A percentile compares a stretch with the other conserved stretches of the same genome.
These are phyloP conservation scores for Nomada lathburiana DNA, from an alignment of 2,888 invertebrate species.

Conservation along the genomic window DNA sequence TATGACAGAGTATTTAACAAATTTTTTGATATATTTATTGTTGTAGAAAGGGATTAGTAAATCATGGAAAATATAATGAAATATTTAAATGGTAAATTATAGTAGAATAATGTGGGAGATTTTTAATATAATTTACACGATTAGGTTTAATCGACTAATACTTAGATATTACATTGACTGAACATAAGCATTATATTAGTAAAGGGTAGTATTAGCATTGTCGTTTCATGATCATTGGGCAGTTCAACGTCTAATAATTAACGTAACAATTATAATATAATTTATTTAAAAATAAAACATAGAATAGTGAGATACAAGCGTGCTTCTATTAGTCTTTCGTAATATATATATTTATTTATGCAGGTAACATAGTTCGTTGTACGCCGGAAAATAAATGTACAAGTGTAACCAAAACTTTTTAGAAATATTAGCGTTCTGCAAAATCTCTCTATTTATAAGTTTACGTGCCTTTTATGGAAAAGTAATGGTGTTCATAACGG, in stretches of 20 bases:
- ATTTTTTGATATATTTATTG: conserved; percentile 33
- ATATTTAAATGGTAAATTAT: conserved; percentile 31
- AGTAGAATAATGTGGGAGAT: background rate
- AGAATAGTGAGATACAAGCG: background rate
- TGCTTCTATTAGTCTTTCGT: conserved; percentile 35
- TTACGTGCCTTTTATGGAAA: conserved; percentile 69
- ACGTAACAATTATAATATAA: conserved; percentile 8
- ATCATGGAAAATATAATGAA: conserved; percentile 18
- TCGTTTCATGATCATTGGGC: background rate
- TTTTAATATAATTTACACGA: conserved; percentile 8
- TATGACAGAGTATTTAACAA: conserved; percentile 36
- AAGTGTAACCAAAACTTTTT: conserved; percentile 38
- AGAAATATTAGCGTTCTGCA: conserved; percentile 39
- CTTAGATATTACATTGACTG: background rate
- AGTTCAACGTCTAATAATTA: conserved; percentile 11
- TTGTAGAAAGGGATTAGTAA: conserved; percentile 3
- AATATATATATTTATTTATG: conserved; percentile 18
- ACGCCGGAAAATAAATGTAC: conserved; percentile 35
- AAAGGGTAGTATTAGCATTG: conserved; percentile 7
- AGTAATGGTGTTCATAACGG: conserved; percentile 68
- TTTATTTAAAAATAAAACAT: conserved; percentile 13
- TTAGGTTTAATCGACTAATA: conserved; percentile 17
- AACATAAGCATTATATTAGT: conserved; percentile 9
- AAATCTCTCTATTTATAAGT: conserved; percentile 58
- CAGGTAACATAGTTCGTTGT: conserved; percentile 9